Evolutionary conservation across 2,797 vertebrate genomes (phyloP).

Genomic region (Microchirus variegatus): DNA sequence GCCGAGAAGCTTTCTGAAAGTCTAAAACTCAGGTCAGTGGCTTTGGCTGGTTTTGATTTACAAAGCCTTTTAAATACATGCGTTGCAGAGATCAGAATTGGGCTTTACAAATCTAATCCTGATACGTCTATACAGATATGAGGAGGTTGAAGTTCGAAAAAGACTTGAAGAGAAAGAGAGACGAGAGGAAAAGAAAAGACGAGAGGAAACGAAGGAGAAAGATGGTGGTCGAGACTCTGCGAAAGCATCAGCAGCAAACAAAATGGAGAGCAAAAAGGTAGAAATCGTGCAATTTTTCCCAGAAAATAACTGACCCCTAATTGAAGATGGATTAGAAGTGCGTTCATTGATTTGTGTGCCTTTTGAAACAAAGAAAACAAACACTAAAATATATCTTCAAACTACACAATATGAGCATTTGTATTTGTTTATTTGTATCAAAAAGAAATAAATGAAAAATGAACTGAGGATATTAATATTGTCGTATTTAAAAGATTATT

Average conservation of each 20-base stretch:
- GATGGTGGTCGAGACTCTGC: conserved; percentile 68
- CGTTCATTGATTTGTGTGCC: background rate
- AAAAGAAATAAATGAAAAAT: background rate
- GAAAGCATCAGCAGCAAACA: conserved; percentile 76
- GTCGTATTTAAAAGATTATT: background rate
- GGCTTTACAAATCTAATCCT: background rate
- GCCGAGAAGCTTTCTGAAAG: conserved; percentile 97
- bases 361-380: background rate
- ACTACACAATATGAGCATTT: too few relatives aligned
- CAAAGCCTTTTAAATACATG: background rate
- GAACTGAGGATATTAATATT: background rate
- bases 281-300: background rate
- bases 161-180: conserved; percentile 93
- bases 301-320: too few relatives aligned
- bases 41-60: background rate
- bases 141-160: conserved; percentile 95
- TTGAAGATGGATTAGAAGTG: too few relatives aligned
- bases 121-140: conserved; percentile 83
- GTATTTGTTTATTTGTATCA: too few relatives aligned
- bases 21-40: conserved; percentile 92
- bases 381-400: background rate
- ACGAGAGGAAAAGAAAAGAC: conserved; percentile 88
- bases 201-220: conserved; percentile 82
- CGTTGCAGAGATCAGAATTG: background rate
- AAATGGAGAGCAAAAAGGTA: conserved; percentile 88